phyloP scores from a whole-genome alignment of 2,797 vertebrate genomes.

The Chrysocyon brachyurus region DNA sequence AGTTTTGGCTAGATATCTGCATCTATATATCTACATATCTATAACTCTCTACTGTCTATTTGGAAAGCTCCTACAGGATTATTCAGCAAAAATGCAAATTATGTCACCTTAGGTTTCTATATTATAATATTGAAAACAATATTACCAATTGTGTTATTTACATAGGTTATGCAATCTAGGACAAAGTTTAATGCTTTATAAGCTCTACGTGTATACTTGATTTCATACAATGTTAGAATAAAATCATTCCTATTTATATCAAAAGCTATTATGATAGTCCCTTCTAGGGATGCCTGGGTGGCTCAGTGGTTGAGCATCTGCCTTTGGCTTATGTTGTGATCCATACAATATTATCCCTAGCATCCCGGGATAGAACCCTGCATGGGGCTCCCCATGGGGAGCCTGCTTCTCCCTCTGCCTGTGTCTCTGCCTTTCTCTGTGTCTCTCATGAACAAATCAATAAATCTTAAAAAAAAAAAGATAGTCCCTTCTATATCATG shows the following conservation, averaged over 20 bases:
- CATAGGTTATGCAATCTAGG: background rate
- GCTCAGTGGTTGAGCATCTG: too few species aligned
- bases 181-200: background rate
- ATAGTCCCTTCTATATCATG: background rate
- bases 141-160: background rate
- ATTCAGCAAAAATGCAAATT: background rate
- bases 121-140: background rate
- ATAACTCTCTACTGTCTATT: background rate
- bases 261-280: background rate
- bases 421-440: too few species aligned
- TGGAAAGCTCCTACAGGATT: background rate
- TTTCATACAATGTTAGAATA: slow-evolving; percentile 6
- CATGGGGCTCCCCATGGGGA: too few species aligned
- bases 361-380: too few species aligned
- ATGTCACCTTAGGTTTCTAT: background rate
- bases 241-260: background rate
- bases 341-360: too few species aligned
- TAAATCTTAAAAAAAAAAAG: too few species aligned
- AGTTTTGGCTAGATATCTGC: background rate
- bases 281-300: background rate
- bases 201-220: background rate
- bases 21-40: background rate
- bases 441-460: too few species aligned
- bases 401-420: too few species aligned
- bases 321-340: too few species aligned